Conservation (phyloP, 2,888 invertebrate genomes). For the Drosophila mimica region DNA sequence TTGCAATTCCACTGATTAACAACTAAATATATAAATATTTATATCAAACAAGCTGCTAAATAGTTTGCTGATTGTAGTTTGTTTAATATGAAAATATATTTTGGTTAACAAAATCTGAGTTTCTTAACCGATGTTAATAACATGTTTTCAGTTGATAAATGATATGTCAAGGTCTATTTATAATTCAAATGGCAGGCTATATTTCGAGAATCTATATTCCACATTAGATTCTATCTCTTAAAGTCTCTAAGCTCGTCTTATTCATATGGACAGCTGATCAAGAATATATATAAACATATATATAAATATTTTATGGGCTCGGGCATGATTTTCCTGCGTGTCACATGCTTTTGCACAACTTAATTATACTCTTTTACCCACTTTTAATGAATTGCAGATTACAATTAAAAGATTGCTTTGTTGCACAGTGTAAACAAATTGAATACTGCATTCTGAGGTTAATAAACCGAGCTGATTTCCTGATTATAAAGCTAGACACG, state of each 20-base stretch:
- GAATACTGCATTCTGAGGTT: conserved; percentile 21
- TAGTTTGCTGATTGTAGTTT: too few species aligned
- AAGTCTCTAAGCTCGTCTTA: background rate
- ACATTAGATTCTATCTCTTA: background rate
- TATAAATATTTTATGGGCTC: too few species aligned
- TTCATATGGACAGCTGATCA: background rate
- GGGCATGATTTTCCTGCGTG: background rate
- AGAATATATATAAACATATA: background rate
- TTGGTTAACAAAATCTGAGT: too few species aligned
- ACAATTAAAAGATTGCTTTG: background rate
- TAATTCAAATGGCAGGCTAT: background rate
- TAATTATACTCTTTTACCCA: background rate
- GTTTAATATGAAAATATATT: too few species aligned
- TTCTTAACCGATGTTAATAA: background rate
- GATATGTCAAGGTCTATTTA: background rate
- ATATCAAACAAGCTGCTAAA: too few species aligned
- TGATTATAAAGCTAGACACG: conserved; percentile 19
- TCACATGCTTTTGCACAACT: background rate
- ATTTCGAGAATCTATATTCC: background rate
- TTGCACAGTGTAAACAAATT: conserved; percentile 1
- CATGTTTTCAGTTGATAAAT: background rate
- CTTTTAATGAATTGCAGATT: background rate
- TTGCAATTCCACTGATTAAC: background rate
- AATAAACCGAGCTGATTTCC: conserved; percentile 36
- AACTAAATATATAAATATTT: too few species aligned